Percentiles rank a stretch among this genome's conserved stretches.
phyloP scores from a whole-genome alignment of 2,797 vertebrate species.

The Coregonus suidteri region DNA sequence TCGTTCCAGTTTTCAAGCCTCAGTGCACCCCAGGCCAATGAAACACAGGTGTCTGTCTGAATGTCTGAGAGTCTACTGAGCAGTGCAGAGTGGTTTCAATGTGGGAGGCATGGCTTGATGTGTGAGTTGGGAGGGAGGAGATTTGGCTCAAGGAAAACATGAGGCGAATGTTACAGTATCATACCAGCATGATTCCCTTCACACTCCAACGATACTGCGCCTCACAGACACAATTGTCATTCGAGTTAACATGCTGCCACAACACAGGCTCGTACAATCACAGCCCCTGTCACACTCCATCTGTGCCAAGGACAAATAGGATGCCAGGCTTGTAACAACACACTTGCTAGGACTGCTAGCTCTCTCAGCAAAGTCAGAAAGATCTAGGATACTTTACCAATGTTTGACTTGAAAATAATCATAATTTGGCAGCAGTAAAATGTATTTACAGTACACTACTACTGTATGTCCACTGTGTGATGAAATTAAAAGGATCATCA shows the following conservation, averaged over 20 bases:
- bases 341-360: not conserved
- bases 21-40: constrained; percentile 28
- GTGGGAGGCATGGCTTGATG: constrained; percentile 6
- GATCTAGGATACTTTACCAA: constrained; percentile 27
- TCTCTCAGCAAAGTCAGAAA: constrained; percentile 33
- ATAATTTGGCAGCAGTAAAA: not conserved
- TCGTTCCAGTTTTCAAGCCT: constrained; percentile 27
- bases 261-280: constrained; percentile 37
- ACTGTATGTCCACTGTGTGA: not conserved
- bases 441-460: too few relatives aligned
- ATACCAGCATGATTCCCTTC: constrained; percentile 30
- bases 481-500: constrained; percentile 44
- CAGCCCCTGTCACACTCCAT: constrained; percentile 42
- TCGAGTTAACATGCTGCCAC: constrained; percentile 30
- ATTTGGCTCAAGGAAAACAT: constrained; percentile 29
- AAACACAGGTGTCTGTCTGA: constrained; percentile 53
- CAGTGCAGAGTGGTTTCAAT: constrained; percentile 33
- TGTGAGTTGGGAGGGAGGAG: constrained; percentile 1
- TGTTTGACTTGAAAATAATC: not conserved
- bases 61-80: constrained; percentile 42
- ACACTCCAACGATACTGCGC: constrained; percentile 28
- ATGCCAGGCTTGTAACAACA: constrained; percentile 36
- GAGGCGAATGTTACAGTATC: constrained; percentile 33
- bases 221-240: constrained; percentile 40
- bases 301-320: constrained; percentile 39